Percentiles rank a stretch among this genome's conserved stretches.
Evolutionary conservation across 1,140 invertebrate genomes (phyloP).

Genomic region (Mactra quadrangularis): DNA sequence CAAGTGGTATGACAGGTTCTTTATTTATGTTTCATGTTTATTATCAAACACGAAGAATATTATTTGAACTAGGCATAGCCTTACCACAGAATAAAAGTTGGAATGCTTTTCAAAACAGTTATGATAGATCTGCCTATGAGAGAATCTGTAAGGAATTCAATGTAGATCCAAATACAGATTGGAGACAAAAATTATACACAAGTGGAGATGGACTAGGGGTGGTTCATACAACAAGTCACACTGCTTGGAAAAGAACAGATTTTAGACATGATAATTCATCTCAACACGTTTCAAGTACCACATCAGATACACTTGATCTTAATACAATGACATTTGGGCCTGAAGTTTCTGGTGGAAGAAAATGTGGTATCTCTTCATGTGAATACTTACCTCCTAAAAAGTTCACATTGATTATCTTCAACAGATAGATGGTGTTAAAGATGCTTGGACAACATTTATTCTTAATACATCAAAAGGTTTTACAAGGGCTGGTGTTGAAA

Average conservation of each 20-base stretch:
- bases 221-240: neutral
- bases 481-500: slow-evolving; percentile 12
- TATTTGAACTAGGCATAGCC: slow-evolving; percentile 16
- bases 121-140: slow-evolving; percentile 8
- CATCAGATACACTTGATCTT: neutral
- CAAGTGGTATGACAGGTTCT: neutral
- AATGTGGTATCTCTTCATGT: neutral
- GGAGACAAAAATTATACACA: slow-evolving; percentile 26
- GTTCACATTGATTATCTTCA: slow-evolving; percentile 4
- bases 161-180: slow-evolving; percentile 32
- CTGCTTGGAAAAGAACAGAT: neutral
- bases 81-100: slow-evolving; percentile 17
- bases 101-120: slow-evolving; percentile 15
- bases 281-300: neutral
- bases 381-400: slow-evolving; percentile 14
- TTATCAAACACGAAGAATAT: neutral
- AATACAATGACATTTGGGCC: slow-evolving; percentile 14
- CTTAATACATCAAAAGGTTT: slow-evolving; percentile 23
- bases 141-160: slow-evolving; percentile 46
- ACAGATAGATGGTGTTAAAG: neutral
- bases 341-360: slow-evolving; percentile 4
- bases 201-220: neutral
- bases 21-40: slow-evolving; percentile 16
- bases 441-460: slow-evolving; percentile 16
- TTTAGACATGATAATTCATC: neutral